Evolutionary conservation across 2,888 invertebrate species (phyloP).

Genomic region (Epiblema foenella): DNA sequence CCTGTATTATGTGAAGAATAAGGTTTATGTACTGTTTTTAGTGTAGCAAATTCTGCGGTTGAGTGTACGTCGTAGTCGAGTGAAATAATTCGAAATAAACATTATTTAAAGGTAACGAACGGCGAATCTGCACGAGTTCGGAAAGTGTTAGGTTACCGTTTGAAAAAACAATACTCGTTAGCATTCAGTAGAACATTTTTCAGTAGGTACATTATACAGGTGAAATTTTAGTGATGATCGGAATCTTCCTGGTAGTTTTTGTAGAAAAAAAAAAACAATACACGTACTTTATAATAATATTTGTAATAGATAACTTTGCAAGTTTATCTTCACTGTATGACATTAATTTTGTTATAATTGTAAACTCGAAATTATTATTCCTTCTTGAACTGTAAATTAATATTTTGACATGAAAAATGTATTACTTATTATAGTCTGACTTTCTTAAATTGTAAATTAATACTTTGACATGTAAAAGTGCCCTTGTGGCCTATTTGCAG

Average conservation of each 20-base stretch:
- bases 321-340: no score
- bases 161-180: neutral
- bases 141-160: neutral
- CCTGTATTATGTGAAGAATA: neutral
- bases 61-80: neutral
- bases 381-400: no score
- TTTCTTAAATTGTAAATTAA: no score
- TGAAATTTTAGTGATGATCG: neutral
- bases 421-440: no score
- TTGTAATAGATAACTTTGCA: no score
- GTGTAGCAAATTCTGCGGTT: neutral
- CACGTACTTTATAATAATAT: no score
- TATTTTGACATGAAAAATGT: no score
- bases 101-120: conserved; percentile 15
- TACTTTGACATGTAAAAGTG: no score
- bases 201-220: neutral
- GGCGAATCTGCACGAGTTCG: neutral
- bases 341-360: no score
- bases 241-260: neutral
- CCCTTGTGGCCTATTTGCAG: no score
- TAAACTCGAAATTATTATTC: no score
- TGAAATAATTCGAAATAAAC: conserved; percentile 25
- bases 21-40: neutral
- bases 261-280: no score
- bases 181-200: neutral